Conservation (phyloP, 2,888 invertebrate genomes). For the Cabera pusaria region DNA sequence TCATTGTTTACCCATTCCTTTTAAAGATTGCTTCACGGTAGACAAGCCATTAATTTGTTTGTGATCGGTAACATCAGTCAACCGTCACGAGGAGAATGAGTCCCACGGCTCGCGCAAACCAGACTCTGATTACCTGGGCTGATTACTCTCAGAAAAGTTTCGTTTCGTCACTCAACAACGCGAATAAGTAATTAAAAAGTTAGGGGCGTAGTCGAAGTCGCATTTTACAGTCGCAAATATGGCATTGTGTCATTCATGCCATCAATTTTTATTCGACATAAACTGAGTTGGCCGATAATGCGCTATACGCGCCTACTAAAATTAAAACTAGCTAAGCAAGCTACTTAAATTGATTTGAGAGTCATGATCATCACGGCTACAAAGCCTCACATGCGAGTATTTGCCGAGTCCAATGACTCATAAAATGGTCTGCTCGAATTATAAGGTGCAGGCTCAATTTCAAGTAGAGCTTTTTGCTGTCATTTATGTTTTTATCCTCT, state of each 20-base stretch:
- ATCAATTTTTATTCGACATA: constrained; percentile 33
- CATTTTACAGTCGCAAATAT: constrained; percentile 38
- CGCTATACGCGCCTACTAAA: no score
- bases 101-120: constrained; percentile 65
- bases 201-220: constrained; percentile 42
- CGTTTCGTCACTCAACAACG: constrained; percentile 50
- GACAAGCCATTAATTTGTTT: constrained; percentile 62
- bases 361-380: constrained; percentile 25
- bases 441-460: constrained; percentile 49
- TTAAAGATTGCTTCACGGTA: constrained; percentile 51
- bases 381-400: constrained; percentile 15
- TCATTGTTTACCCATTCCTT: constrained; percentile 44
- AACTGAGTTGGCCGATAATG: no score
- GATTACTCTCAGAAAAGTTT: constrained; percentile 49
- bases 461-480: constrained; percentile 46
- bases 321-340: constrained; percentile 45
- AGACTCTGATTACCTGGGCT: no score
- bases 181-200: constrained; percentile 55
- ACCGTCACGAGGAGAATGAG: constrained; percentile 57
- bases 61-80: constrained; percentile 76
- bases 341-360: constrained; percentile 38
- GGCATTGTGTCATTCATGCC: constrained; percentile 31
- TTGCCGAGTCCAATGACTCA: constrained; percentile 55
- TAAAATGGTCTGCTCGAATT: constrained; percentile 58
- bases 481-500: constrained; percentile 38